Base-by-base conservation (phyloP, 2,797 vertebrate genomes). In the Tapirus indicus region DNA sequence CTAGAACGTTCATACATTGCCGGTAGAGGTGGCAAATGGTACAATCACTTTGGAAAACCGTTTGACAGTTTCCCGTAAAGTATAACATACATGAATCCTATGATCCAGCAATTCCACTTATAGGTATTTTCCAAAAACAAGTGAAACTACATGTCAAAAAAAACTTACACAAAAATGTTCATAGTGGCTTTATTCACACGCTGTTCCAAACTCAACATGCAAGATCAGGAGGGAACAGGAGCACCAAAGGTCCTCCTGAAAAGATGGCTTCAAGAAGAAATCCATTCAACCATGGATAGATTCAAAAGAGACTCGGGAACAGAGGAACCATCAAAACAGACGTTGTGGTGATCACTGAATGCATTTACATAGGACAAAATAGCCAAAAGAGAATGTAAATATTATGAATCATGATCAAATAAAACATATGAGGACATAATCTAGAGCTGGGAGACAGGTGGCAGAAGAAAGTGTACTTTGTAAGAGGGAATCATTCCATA, bases 1-100 rank as follows among this genome's bases (percentile, higher is more conserved):
- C 1, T 1, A 38, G 71, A 49, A 47, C 6, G 7, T 23, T 38
- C 52, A 17, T 0, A 78, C 0, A 0, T 32, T 56, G 38, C 3
- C 0, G 6, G 49, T 1, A 35, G 17, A 17, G 17, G 32, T 17
- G 52, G 38, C 91, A 38, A 16, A 85, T 35, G 23, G 49, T 6
- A 25, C 18, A 21, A 49, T 12, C 32, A 7, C 52, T 78, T 58
- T 35, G 60, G 32, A 47, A 58, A 68, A 78, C 7, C 6, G 5
- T 27, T 20, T 16, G 18, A 5, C 68, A 17, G 29, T 78, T 44
- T 78, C 71, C 56, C 29, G 21, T 16, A 8, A 27, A 4, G 72
- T 8, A 8, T 4, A 23, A 7, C 14, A 88, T 11, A 25, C 7
- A 12, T 11, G 29, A 3, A n/a, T 12, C 41, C 54, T 23, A 38